phyloP scores from a whole-genome alignment of 2,888 invertebrate species.

The Leptothorax acervorum region DNA sequence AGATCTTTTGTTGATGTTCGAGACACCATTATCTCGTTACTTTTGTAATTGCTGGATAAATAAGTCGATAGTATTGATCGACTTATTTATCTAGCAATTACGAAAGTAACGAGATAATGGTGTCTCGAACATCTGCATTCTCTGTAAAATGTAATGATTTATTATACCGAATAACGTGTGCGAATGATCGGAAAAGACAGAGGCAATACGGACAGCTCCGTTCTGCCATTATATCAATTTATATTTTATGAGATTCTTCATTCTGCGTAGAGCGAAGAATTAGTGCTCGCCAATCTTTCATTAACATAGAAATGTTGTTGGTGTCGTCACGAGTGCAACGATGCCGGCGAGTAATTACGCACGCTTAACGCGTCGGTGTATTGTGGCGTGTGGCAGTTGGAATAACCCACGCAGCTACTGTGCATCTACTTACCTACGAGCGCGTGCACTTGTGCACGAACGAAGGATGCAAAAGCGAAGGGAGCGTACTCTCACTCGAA shows the following conservation, averaged over 20 bases:
- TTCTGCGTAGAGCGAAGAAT: constrained; percentile 61
- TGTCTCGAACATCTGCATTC: neutral
- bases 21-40: no score
- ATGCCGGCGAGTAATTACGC: constrained; percentile 74
- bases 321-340: constrained; percentile 63
- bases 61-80: neutral
- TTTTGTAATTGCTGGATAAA: no score
- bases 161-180: neutral
- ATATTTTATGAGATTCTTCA: constrained; percentile 57
- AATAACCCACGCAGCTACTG: constrained; percentile 30
- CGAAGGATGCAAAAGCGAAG: constrained; percentile 56
- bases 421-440: neutral
- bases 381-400: constrained; percentile 38
- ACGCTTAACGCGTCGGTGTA: constrained; percentile 73
- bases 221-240: constrained; percentile 7
- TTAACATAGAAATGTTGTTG: constrained; percentile 67
- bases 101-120: neutral
- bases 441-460: constrained; percentile 13
- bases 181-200: neutral
- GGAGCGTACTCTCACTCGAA: constrained; percentile 51
- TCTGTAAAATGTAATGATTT: neutral
- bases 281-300: constrained; percentile 60
- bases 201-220: neutral
- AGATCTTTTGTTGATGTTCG: no score
- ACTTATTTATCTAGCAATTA: neutral